Percentiles rank a stretch among this genome's conserved stretches.
Evolutionary conservation across 2,113 vertebrate species (phyloP).

Genomic region (Odontesthes bonariensis): DNA sequence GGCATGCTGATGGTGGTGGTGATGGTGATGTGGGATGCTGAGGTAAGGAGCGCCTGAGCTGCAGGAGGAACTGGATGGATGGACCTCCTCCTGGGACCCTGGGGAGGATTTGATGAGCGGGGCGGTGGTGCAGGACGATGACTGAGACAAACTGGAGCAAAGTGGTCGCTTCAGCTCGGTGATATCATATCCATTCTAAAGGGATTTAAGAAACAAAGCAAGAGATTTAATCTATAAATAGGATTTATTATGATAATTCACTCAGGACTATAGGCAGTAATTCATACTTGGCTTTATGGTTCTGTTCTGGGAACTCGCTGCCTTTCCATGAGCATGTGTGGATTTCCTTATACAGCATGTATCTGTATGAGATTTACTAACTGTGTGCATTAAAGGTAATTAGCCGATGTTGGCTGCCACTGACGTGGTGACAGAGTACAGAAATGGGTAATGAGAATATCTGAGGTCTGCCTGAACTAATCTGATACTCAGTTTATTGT

Average conservation of each 20-base stretch:
- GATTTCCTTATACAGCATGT: neutral
- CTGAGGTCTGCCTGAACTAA: too few relatives aligned
- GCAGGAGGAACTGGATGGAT: slow-evolving; percentile 66
- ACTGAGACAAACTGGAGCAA: slow-evolving; percentile 82
- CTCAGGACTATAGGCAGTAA: neutral
- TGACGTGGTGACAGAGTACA: too few relatives aligned
- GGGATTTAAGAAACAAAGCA: neutral
- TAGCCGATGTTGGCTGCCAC: too few relatives aligned
- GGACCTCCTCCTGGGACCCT: slow-evolving; percentile 84
- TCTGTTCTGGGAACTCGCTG: too few relatives aligned
- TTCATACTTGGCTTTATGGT: too few relatives aligned
- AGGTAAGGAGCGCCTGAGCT: slow-evolving; percentile 72
- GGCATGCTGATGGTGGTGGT: slow-evolving; percentile 44
- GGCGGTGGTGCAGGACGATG: slow-evolving; percentile 82
- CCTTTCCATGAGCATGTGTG: too few relatives aligned
- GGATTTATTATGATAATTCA: neutral
- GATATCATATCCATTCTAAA: slow-evolving; percentile 88
- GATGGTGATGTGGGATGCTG: slow-evolving; percentile 69
- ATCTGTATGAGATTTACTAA: neutral
- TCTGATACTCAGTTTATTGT: too few relatives aligned
- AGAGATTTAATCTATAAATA: neutral
- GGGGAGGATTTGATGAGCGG: slow-evolving; percentile 81
- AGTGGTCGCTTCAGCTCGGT: slow-evolving; percentile 88
- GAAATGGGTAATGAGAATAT: too few relatives aligned
- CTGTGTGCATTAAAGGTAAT: too few relatives aligned